These are phyloP conservation scores for Sterrhoptilus dennistouni DNA, from an alignment of 2,113 vertebrate species.

Conservation along the genomic window DNA sequence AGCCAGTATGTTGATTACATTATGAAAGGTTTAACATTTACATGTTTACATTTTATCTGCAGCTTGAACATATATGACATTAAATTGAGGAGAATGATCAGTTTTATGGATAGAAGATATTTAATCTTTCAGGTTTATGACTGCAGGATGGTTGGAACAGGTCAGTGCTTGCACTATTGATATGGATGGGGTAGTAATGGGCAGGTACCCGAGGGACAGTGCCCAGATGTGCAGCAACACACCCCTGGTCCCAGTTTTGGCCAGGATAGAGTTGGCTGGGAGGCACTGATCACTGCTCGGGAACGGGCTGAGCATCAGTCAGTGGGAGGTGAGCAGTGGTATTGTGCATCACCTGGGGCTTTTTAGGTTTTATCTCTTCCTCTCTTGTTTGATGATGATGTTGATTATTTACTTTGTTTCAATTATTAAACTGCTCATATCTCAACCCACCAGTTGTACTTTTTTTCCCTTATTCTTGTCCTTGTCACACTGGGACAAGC, in stretches of 20 bases:
- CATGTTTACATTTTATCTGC: neutral
- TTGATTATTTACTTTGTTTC: neutral
- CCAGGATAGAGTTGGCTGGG: neutral
- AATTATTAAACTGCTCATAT: neutral
- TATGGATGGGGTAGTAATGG: neutral
- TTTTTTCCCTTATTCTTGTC: neutral
- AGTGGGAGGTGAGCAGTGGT: neutral
- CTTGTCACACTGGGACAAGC: neutral
- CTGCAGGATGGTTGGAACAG: neutral
- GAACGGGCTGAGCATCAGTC: neutral
- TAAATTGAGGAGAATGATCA: neutral
- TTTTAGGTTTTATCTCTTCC: neutral
- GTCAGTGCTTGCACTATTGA: neutral
- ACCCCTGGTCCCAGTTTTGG: neutral
- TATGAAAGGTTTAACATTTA: neutral
- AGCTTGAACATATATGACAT: neutral
- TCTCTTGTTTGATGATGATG: neutral
- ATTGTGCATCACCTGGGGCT: too few relatives aligned
- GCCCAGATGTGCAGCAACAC: neutral
- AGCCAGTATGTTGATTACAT: neutral
- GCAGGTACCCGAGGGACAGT: neutral
- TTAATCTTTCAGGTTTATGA: neutral
- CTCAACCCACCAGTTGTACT: neutral
- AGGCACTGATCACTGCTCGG: neutral
- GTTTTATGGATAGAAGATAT: neutral